phyloP scores from a whole-genome alignment of 2,888 invertebrate species.

The Orthosia gracilis region DNA sequence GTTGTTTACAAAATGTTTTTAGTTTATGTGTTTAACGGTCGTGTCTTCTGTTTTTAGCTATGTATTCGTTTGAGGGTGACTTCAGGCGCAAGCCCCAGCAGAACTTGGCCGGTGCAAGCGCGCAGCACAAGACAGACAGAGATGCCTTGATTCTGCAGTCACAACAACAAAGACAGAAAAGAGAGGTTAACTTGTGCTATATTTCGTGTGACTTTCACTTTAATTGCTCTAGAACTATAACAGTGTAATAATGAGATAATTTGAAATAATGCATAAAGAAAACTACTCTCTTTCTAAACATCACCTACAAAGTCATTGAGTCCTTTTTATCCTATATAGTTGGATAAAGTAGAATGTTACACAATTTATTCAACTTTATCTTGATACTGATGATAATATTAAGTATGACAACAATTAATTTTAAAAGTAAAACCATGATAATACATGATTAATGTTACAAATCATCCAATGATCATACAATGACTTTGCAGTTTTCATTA shows the following conservation, averaged over 20 bases:
- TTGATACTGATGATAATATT: neutral
- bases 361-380: neutral
- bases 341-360: neutral
- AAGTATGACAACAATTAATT: slow-evolving; percentile 8
- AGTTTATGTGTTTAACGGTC: slow-evolving; percentile 25
- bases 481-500: slow-evolving; percentile 50
- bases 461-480: slow-evolving; percentile 47
- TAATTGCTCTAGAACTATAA: slow-evolving; percentile 15
- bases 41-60: slow-evolving; percentile 76
- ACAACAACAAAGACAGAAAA: slow-evolving; percentile 96
- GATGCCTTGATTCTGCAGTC: slow-evolving; percentile 95
- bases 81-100: slow-evolving; percentile 96
- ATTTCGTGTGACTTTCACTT: slow-evolving; percentile 58
- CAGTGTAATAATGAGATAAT: neutral
- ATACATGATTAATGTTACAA: slow-evolving; percentile 22
- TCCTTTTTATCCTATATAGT: neutral
- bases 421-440: neutral
- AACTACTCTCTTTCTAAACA: neutral
- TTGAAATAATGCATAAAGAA: neutral
- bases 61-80: slow-evolving; percentile 97
- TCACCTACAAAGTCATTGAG: neutral
- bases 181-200: slow-evolving; percentile 92
- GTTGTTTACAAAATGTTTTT: slow-evolving; percentile 77
- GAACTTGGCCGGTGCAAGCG: slow-evolving; percentile 97
- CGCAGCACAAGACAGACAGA: slow-evolving; percentile 92